Evolutionary conservation across 2,113 vertebrate genomes (phyloP).

Genomic region (Eurypyga helias): DNA sequence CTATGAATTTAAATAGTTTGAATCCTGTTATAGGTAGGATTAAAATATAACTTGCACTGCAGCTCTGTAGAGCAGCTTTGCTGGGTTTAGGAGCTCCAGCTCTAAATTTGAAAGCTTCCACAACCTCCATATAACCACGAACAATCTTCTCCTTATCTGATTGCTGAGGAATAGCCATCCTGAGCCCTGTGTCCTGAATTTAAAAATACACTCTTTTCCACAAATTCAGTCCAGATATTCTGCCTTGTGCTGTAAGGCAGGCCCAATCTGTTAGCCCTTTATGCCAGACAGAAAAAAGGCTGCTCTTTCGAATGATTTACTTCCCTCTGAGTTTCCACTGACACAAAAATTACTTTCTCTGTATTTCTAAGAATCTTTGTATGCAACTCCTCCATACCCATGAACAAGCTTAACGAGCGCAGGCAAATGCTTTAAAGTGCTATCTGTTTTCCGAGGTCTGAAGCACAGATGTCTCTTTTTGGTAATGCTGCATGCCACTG

Average conservation of each 20-base stretch:
- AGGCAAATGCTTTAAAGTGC: slow-evolving; percentile 67
- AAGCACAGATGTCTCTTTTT: slow-evolving; percentile 76
- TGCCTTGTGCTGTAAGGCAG: background rate
- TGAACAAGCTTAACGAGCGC: slow-evolving; percentile 41
- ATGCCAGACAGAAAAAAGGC: background rate
- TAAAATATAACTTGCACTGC: background rate
- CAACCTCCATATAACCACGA: background rate
- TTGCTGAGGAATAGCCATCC: background rate
- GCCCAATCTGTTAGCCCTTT: background rate
- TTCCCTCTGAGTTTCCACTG: background rate
- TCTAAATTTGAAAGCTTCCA: background rate
- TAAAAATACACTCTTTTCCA: background rate
- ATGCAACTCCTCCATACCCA: slow-evolving; percentile 62
- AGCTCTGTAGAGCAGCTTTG: background rate
- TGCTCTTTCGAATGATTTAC: slow-evolving; percentile 2
- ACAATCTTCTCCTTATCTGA: slow-evolving; percentile 1
- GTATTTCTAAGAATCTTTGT: slow-evolving; percentile 40
- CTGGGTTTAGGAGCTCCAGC: background rate
- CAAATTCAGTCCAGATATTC: background rate
- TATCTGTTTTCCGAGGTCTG: slow-evolving; percentile 65
- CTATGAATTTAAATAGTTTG: background rate
- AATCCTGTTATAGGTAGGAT: background rate
- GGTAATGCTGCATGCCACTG: slow-evolving; percentile 61
- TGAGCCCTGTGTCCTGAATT: background rate
- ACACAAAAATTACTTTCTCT: slow-evolving; percentile 17